phyloP scores from a whole-genome alignment of 2,797 vertebrate genomes.

The Neosilurus mollespiculum region DNA sequence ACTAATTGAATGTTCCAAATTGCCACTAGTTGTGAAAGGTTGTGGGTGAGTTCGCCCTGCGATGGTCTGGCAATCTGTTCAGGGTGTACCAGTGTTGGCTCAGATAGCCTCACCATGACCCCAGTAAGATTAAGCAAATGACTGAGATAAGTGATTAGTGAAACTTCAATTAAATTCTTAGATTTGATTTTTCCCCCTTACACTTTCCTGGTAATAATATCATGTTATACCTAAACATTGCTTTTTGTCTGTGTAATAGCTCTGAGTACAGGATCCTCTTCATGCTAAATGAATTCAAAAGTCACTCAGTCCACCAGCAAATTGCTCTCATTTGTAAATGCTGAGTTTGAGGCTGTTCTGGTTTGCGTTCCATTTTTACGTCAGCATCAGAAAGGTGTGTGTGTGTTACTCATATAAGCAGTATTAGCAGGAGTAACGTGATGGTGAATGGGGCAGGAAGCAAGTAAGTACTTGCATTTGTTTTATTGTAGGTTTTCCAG shows the following conservation, averaged over 20 bases:
- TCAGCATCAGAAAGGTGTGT: constrained; percentile 28
- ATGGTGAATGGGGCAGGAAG: not conserved
- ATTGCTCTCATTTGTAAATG: constrained; percentile 61
- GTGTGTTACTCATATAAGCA: constrained; percentile 23
- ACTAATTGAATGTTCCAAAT: too few species aligned
- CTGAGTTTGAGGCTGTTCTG: constrained; percentile 55
- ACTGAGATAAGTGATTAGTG: not conserved
- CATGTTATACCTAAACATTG: constrained; percentile 5
- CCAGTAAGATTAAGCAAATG: too few species aligned
- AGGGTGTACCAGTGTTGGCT: too few species aligned
- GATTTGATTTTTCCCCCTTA: constrained; percentile 5
- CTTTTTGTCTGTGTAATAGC: constrained; percentile 38
- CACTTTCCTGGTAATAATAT: constrained; percentile 18
- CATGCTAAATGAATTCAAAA: constrained; percentile 66
- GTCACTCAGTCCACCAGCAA: constrained; percentile 66
- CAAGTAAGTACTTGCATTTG: not conserved
- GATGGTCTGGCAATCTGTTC: too few species aligned
- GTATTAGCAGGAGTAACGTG: constrained; percentile 32
- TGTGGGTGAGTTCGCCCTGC: too few species aligned
- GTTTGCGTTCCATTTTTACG: constrained; percentile 42
- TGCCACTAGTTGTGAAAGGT: too few species aligned
- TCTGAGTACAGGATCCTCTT: constrained; percentile 35
- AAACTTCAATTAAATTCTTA: constrained; percentile 38
- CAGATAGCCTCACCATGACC: too few species aligned
- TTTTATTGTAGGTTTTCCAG: not conserved